Evolutionary conservation across 2,797 vertebrate species (phyloP).

Genomic region (Microchirus variegatus): DNA sequence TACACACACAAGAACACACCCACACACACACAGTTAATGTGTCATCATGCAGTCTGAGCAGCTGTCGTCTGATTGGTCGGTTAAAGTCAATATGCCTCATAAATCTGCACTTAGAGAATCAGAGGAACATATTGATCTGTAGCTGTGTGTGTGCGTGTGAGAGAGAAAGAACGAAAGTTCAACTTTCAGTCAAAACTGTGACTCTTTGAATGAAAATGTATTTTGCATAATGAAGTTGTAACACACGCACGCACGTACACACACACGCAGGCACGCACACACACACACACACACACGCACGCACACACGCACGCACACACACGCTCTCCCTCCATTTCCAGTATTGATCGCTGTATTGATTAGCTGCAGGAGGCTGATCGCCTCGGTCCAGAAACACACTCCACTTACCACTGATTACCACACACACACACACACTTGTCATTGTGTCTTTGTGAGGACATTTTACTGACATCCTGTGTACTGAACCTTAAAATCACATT

Average conservation of each 20-base stretch:
- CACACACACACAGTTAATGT: constrained; percentile 22
- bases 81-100: constrained; percentile 20
- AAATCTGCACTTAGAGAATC: constrained; percentile 29
- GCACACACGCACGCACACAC: constrained; percentile 21
- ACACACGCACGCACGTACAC: background rate
- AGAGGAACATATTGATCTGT: constrained; percentile 31
- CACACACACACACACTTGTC: constrained; percentile 18
- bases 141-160: background rate
- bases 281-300: background rate
- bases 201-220: constrained; percentile 22
- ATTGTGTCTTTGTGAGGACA: background rate
- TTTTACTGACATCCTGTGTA: background rate
- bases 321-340: constrained; percentile 28
- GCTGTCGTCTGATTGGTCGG: constrained; percentile 33
- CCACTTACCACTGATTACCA: constrained; percentile 55
- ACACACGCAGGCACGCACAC: too few relatives aligned
- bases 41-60: constrained; percentile 43
- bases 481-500: too few relatives aligned
- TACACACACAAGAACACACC: too few relatives aligned
- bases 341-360: constrained; percentile 61
- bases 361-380: constrained; percentile 51
- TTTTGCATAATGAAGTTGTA: constrained; percentile 26
- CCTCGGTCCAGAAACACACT: constrained; percentile 57
- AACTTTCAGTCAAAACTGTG: constrained; percentile 7
- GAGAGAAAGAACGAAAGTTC: constrained; percentile 23